Conservation (phyloP, 1,140 invertebrate genomes). For the Holotrichia oblita region DNA sequence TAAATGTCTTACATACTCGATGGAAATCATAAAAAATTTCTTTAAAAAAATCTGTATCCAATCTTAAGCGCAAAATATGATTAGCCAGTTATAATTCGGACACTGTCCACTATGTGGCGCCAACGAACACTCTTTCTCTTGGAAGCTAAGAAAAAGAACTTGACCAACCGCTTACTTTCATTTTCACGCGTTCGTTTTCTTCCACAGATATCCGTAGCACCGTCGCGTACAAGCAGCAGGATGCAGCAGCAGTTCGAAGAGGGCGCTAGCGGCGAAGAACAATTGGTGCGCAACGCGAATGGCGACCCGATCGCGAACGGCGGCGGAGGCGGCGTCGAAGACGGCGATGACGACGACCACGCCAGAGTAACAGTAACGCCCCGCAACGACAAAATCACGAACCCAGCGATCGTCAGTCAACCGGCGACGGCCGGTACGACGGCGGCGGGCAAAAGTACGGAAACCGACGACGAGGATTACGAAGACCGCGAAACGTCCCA, state of each 20-base stretch:
- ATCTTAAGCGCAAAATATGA: neutral
- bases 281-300: conserved; percentile 59
- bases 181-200: neutral
- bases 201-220: conserved; percentile 54
- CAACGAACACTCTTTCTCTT: neutral
- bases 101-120: conserved; percentile 3
- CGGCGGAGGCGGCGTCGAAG: conserved; percentile 53
- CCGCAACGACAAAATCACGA: conserved; percentile 46
- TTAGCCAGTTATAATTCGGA: neutral
- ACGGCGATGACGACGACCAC: conserved; percentile 47
- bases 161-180: neutral
- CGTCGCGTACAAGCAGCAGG: conserved; percentile 56
- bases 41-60: too few species aligned
- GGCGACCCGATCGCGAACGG: conserved; percentile 52
- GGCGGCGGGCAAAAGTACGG: conserved; percentile 47
- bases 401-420: conserved; percentile 41
- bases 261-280: conserved; percentile 49
- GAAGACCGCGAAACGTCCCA: conserved; percentile 55
- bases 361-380: conserved; percentile 43
- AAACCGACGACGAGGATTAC: conserved; percentile 60
- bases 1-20: too few species aligned
- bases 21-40: too few species aligned
- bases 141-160: neutral
- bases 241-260: conserved; percentile 59
- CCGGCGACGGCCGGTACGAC: conserved; percentile 49